Evolutionary conservation across 2,113 vertebrate genomes (phyloP).

Genomic region (Alligator mississippiensis): DNA sequence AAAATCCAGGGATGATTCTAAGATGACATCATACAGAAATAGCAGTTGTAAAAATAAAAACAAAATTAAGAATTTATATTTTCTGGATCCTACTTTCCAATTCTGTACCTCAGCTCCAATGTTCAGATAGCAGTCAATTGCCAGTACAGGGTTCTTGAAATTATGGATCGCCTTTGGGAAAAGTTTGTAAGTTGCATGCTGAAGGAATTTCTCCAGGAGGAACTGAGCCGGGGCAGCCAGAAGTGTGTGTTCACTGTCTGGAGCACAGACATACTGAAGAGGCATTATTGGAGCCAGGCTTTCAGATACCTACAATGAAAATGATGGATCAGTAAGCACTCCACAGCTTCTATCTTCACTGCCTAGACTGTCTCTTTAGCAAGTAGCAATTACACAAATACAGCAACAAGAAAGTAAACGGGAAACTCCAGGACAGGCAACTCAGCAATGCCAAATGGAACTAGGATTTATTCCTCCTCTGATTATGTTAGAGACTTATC

Average conservation of each 20-base stretch:
- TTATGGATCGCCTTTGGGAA: conserved; percentile 93
- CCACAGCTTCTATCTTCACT: not conserved
- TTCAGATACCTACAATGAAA: conserved; percentile 85
- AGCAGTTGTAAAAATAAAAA: not conserved
- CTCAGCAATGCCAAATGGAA: not conserved
- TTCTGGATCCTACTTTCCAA: not conserved
- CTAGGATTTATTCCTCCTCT: not conserved
- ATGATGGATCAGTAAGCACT: not conserved
- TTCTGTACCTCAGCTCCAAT: conserved; percentile 91
- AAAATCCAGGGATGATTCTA: fast-evolving
- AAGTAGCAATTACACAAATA: not conserved
- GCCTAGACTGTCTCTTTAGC: not conserved
- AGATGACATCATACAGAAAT: not conserved
- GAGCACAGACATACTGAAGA: conserved; percentile 94
- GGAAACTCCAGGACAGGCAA: not conserved
- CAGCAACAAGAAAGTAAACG: not conserved
- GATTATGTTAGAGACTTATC: too few species aligned
- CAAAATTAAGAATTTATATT: not conserved
- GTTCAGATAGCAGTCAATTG: conserved; percentile 97
- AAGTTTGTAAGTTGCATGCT: conserved; percentile 90
- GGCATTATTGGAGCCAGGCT: conserved; percentile 84
- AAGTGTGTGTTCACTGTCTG: conserved; percentile 95
- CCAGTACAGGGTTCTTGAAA: conserved; percentile 90
- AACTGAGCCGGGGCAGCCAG: conserved; percentile 94
- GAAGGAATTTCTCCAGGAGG: conserved; percentile 95